These are phyloP conservation scores for Eriocheir sinensis DNA, from an alignment of 1,140 invertebrate genomes.

Conservation along the genomic window DNA sequence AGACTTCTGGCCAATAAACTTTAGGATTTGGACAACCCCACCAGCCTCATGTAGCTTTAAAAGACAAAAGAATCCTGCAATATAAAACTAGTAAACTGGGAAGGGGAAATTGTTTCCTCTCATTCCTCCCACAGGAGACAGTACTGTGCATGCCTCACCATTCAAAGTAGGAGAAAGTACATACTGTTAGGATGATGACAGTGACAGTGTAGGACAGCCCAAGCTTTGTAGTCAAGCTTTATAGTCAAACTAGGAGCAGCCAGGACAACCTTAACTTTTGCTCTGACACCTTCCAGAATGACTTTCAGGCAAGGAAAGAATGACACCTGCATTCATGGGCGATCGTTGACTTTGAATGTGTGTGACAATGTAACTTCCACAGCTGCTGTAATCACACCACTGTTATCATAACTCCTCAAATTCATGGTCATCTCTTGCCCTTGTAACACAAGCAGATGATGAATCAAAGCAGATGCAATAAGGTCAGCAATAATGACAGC, in stretches of 20 bases:
- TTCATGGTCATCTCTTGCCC: neutral
- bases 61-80: conserved; percentile 15
- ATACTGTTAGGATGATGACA: conserved; percentile 2
- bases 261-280: neutral
- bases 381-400: neutral
- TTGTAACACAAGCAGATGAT: neutral
- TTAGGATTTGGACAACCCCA: neutral
- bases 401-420: neutral
- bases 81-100: conserved; percentile 25
- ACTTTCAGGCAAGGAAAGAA: neutral
- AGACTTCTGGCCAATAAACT: neutral
- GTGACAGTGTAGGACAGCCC: neutral
- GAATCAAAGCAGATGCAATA: neutral
- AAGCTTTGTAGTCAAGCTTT: no score
- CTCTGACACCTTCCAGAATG: neutral
- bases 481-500: neutral
- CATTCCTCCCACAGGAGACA: neutral
- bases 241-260: neutral
- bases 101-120: neutral
- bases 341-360: no score
- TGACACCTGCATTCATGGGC: neutral
- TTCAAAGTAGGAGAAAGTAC: neutral
- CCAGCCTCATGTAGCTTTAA: neutral
- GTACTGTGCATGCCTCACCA: neutral
- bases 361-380: no score